Percentiles rank a stretch among this genome's conserved stretches.
Evolutionary conservation across 2,888 invertebrate genomes (phyloP).

Genomic region (Mystacides longicornis): DNA sequence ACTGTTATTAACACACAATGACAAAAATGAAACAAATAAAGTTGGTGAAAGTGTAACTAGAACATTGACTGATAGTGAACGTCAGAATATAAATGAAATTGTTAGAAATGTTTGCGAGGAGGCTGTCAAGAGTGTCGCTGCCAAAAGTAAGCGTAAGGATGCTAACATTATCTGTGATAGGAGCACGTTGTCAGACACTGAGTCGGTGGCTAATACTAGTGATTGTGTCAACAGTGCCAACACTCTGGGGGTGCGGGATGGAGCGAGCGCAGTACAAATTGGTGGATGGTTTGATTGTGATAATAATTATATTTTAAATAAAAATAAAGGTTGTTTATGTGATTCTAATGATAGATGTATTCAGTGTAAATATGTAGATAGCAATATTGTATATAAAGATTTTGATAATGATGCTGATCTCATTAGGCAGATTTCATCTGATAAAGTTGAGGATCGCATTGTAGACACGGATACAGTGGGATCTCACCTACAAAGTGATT

Average conservation of each 20-base stretch:
- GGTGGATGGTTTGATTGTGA: not conserved
- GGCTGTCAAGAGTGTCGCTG: conserved; percentile 2
- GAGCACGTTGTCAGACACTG: no score
- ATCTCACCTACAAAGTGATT: not conserved
- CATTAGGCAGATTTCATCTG: no score
- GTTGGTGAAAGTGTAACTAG: not conserved
- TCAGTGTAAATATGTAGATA: not conserved
- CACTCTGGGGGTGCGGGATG: not conserved
- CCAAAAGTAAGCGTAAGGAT: not conserved
- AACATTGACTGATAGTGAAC: not conserved
- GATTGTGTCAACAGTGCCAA: not conserved
- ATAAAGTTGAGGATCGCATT: no score
- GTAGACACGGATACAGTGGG: no score
- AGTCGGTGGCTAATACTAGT: not conserved
- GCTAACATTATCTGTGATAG: not conserved
- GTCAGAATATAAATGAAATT: conserved; percentile 1
- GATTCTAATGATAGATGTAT: not conserved
- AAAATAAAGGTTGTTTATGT: not conserved
- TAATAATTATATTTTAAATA: not conserved
- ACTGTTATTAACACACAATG: not conserved
- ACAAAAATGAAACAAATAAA: not conserved
- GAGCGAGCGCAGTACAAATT: not conserved
- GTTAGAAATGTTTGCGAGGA: conserved; percentile 10
- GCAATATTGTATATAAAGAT: not conserved
- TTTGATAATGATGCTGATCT: not conserved